Percentiles rank a stretch among this genome's conserved stretches.
These are phyloP conservation scores for Ceuthmochares aereus DNA, from an alignment of 2,113 vertebrate species.

Conservation along the genomic window DNA sequence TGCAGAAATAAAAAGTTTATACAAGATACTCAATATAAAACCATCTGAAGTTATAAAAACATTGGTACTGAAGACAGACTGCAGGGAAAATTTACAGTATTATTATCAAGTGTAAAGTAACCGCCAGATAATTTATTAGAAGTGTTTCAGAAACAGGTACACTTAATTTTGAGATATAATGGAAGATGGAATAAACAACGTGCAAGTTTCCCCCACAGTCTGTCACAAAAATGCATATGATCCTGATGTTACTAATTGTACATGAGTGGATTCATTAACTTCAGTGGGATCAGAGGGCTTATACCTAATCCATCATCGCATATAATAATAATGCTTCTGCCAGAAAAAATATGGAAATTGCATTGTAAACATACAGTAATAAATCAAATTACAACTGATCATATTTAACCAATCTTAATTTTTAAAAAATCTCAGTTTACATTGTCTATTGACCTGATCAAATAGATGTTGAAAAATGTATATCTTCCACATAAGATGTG, in stretches of 20 bases:
- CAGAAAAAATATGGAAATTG: not conserved
- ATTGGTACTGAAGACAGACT: not conserved
- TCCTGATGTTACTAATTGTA: not conserved
- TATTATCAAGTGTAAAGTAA: not conserved
- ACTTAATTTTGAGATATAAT: not conserved
- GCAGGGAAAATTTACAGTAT: not conserved
- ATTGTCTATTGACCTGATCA: conserved; percentile 70
- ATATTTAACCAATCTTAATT: not conserved
- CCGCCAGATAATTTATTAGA: not conserved
- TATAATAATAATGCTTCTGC: not conserved
- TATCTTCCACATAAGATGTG: conserved; percentile 71
- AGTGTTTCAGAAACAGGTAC: not conserved
- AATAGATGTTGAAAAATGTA: conserved; percentile 81
- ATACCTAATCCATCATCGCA: not conserved
- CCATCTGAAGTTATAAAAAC: not conserved
- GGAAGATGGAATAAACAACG: not conserved
- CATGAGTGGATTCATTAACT: not conserved
- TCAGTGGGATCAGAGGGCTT: not conserved
- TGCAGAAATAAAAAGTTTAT: not conserved
- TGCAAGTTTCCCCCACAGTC: not conserved
- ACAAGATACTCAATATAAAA: not conserved
- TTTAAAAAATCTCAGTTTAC: not conserved
- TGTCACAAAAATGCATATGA: not conserved
- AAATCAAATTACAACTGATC: not conserved
- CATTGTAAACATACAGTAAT: not conserved